Evolutionary conservation across 2,888 invertebrate genomes (phyloP).

Genomic region (Papilio gigon): DNA sequence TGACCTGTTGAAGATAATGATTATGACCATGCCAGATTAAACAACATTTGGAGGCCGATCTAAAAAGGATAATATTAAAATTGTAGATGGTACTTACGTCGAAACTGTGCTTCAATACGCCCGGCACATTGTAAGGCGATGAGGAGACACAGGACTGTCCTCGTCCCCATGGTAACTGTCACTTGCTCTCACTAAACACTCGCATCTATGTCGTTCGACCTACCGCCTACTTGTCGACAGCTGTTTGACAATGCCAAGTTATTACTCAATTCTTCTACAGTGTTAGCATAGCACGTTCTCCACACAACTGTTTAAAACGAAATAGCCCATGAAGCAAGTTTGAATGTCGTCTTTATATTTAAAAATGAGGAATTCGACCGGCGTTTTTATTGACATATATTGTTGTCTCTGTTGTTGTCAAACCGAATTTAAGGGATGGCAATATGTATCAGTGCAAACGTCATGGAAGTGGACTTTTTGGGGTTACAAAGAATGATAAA

Average conservation of each 20-base stretch:
- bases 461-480: no score
- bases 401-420: no score
- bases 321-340: constrained; percentile 14
- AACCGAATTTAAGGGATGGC: no score
- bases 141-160: constrained; percentile 28
- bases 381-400: no score
- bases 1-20: neutral
- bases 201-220: constrained; percentile 37
- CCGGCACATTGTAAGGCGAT: constrained; percentile 11
- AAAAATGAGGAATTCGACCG: no score
- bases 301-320: constrained; percentile 22
- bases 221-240: constrained; percentile 3
- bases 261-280: neutral
- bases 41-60: neutral
- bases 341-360: neutral
- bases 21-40: neutral
- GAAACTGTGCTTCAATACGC: constrained; percentile 28
- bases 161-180: constrained; percentile 32
- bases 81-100: constrained; percentile 37
- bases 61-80: neutral
- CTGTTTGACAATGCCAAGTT: constrained; percentile 26
- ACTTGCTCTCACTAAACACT: constrained; percentile 28
- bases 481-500: no score
- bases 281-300: neutral
- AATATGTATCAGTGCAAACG: no score